Base-by-base conservation (phyloP, 1,140 invertebrate genomes). In the Hylaeus anthracinus region DNA sequence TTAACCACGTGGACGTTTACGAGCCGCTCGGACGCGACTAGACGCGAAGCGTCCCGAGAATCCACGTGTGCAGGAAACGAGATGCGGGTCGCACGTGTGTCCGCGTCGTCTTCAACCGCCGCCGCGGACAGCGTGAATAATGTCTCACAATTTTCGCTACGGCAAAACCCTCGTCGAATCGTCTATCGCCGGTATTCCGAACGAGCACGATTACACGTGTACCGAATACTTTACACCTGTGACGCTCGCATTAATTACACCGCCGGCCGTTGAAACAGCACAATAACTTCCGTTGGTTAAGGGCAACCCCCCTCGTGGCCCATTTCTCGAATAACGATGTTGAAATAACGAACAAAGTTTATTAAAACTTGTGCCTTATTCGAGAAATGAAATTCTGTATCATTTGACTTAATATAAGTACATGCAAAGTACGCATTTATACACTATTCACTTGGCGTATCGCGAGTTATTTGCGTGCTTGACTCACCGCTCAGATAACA, bases 51-150 rank as follows among this genome's bases (percentile, higher is more conserved):
- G 37, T 63, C 37, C 41, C 69, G 76, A 70, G 84, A 77, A 90
- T 90, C 89, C 90, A 92, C 90, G 91, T 92, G 91, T 83, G 84
- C 91, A 90, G 91, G 91, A 92, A 91, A 84, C 88, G 82, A 71
- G 89, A 92, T 92, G 91, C 91, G 91, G 91, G 91, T 81, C 83
- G 86, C 85, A 85, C 90, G 90, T 90, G 88, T 90, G 88, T 15
- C 0, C 67, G 66, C 83, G 67, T 84, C 69, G 65, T 43, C 60
- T 60, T 79, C 55, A 76, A 85, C 82, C 61, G 78, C 39, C 77
- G 72, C 53, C 83, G 79, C 72, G 55, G 26, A 71, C 56, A 60
- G 26, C 66, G 67, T 58, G 80, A 71, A 66, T 51, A 66, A 71
- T 48, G 61, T 45, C 39, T 58, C 0, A 61, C 78, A 67, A 82